Conservation (phyloP, 2,113 vertebrate genomes). For the Albula goreensis region DNA sequence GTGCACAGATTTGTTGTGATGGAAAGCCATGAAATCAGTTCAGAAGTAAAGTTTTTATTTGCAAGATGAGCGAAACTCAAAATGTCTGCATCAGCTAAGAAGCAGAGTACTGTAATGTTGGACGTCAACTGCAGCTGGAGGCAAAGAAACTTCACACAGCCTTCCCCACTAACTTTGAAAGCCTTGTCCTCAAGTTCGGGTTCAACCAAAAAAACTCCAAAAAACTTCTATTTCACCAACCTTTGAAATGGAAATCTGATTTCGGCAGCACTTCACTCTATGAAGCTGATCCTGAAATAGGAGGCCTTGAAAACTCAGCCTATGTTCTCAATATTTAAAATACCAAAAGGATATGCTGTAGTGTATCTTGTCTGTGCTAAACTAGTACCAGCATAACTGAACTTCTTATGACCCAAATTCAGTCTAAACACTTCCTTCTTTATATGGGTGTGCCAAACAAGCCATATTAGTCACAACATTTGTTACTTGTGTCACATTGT, state of each 20-base stretch:
- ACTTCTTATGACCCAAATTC: background rate
- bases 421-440: background rate
- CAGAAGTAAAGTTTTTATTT: background rate
- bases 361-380: too few species aligned
- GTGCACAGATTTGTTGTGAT: background rate
- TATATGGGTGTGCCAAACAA: background rate
- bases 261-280: slow-evolving; percentile 9
- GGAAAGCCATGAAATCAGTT: background rate
- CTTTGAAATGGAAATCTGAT: slow-evolving; percentile 34
- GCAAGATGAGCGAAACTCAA: background rate
- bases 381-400: background rate
- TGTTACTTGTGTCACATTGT: too few species aligned
- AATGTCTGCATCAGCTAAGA: background rate
- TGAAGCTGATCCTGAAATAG: background rate
- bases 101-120: background rate
- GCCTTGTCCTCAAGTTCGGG: slow-evolving; percentile 11
- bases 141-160: slow-evolving; percentile 9
- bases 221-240: slow-evolving; percentile 11
- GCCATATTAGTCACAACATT: too few species aligned
- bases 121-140: background rate
- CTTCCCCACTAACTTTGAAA: slow-evolving; percentile 1
- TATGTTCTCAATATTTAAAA: background rate
- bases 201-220: slow-evolving; percentile 5
- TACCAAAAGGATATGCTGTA: too few species aligned
- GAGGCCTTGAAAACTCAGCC: background rate